Conservation (phyloP, 2,113 vertebrate species). For the Aspidoscelis tigris region DNA sequence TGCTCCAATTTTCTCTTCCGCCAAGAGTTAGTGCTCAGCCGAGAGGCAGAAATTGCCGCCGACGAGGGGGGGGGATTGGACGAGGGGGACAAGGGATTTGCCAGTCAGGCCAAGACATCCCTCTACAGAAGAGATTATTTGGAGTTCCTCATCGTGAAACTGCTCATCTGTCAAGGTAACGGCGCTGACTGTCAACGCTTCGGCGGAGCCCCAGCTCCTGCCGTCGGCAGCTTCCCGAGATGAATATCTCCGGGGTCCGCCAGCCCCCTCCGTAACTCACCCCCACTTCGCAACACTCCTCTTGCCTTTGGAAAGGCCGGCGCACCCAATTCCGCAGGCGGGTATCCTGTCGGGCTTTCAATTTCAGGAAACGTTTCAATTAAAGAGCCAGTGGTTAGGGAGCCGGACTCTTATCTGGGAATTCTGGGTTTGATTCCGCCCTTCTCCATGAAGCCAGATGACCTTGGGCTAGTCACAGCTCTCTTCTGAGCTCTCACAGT, state of each 20-base stretch:
- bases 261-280: background rate
- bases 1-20: slow-evolving; percentile 71
- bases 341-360: slow-evolving; percentile 61
- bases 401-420: too few relatives aligned
- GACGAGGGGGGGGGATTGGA: slow-evolving; percentile 55
- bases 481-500: too few relatives aligned
- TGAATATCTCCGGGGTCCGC: slow-evolving; percentile 61
- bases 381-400: slow-evolving; percentile 26
- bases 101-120: slow-evolving; percentile 66
- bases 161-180: slow-evolving; percentile 71
- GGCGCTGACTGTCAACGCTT: slow-evolving; percentile 34
- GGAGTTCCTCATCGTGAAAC: slow-evolving; percentile 64
- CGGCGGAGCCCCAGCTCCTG: slow-evolving; percentile 34
- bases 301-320: slow-evolving; percentile 34
- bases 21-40: slow-evolving; percentile 71
- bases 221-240: slow-evolving; percentile 41
- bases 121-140: slow-evolving; percentile 68
- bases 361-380: slow-evolving; percentile 67
- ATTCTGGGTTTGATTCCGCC: too few relatives aligned
- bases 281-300: slow-evolving; percentile 21
- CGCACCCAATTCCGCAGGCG: slow-evolving; percentile 51
- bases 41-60: slow-evolving; percentile 65
- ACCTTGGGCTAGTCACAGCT: too few relatives aligned
- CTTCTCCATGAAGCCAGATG: too few relatives aligned
- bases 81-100: slow-evolving; percentile 42